phyloP scores from a whole-genome alignment of 2,113 vertebrate species.

The Clinocottus analis region DNA sequence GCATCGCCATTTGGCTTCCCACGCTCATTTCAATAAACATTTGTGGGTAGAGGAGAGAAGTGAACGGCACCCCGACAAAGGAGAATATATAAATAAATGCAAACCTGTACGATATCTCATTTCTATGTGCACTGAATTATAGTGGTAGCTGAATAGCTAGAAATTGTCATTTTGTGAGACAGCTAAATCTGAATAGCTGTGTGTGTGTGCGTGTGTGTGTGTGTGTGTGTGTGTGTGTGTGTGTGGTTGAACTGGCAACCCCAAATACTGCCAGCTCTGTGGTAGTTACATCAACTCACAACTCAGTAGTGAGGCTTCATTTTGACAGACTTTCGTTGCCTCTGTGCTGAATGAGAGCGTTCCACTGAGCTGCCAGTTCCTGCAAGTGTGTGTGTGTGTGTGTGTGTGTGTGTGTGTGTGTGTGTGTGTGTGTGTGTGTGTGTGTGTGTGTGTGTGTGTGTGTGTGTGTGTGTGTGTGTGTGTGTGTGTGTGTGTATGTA shows the following conservation, averaged over 20 bases:
- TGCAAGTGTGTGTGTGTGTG: constrained; percentile 30
- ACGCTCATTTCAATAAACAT: constrained; percentile 41
- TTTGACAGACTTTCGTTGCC: constrained; percentile 66
- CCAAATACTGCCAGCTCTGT: constrained; percentile 26
- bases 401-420: no score
- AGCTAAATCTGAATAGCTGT: constrained; percentile 17
- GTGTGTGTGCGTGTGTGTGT: background rate
- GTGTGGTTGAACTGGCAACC: constrained; percentile 38
- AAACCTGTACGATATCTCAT: constrained; percentile 40
- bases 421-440: no score
- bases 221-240: constrained; percentile 5
- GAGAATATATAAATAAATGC: constrained; percentile 31
- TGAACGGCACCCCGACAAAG: constrained; percentile 22
- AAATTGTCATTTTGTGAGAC: constrained; percentile 26
- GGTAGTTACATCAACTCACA: constrained; percentile 49
- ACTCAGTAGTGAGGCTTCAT: constrained; percentile 59
- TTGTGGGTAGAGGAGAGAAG: constrained; percentile 4
- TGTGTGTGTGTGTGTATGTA: constrained; percentile 24
- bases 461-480: constrained; percentile 22
- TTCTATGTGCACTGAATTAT: constrained; percentile 36
- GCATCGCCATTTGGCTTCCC: constrained; percentile 47
- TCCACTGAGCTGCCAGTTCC: constrained; percentile 59
- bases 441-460: constrained; percentile 20
- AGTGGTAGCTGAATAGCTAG: constrained; percentile 22
- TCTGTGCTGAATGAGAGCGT: constrained; percentile 67